These are phyloP conservation scores for Lasioglossum vierecki DNA, from an alignment of 2,888 invertebrate species.

Conservation along the genomic window DNA sequence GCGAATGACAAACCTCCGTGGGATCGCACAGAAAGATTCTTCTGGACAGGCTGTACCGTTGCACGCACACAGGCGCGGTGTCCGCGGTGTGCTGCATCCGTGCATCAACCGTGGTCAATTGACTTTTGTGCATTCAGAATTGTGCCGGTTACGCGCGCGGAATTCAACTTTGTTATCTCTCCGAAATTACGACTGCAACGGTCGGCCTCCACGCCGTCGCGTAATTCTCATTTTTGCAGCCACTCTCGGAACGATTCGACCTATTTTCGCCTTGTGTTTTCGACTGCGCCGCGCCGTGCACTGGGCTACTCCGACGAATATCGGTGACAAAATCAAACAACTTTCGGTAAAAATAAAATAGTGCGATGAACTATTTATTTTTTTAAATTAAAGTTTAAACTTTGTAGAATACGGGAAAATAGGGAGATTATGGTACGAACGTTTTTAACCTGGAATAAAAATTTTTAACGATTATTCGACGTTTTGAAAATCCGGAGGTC, in stretches of 20 bases:
- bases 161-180: constrained; percentile 34
- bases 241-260: not conserved
- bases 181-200: constrained; percentile 9
- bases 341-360: too few species aligned
- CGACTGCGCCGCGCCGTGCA: too few species aligned
- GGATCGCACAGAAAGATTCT: constrained; percentile 14
- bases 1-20: constrained; percentile 13
- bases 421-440: too few species aligned
- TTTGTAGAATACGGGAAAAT: too few species aligned
- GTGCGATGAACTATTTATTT: too few species aligned
- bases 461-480: too few species aligned
- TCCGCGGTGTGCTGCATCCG: not conserved
- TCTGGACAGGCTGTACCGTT: constrained; percentile 38
- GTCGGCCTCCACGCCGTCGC: not conserved
- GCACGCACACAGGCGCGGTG: not conserved
- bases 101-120: constrained; percentile 72
- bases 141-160: constrained; percentile 14
- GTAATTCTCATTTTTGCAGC: constrained; percentile 9
- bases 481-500: too few species aligned
- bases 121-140: constrained; percentile 55
- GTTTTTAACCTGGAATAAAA: too few species aligned
- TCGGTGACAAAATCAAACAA: too few species aligned
- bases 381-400: too few species aligned
- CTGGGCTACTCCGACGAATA: too few species aligned
- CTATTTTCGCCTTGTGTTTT: not conserved